Conservation (phyloP, 2,888 invertebrate species). For the Dioctria linearis region DNA sequence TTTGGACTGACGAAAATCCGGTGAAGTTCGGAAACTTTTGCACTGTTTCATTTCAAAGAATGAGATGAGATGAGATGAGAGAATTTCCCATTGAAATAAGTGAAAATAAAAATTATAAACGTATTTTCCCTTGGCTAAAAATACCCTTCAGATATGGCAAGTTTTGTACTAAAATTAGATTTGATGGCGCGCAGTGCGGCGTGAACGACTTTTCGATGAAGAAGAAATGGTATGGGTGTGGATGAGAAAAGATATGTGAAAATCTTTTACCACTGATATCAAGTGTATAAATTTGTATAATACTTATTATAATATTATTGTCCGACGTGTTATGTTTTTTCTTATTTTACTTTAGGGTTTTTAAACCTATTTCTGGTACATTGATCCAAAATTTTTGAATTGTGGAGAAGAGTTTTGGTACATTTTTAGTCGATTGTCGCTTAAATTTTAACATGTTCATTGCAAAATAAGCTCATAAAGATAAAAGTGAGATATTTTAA, state of each 20-base stretch:
- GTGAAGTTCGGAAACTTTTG: slow-evolving; percentile 39
- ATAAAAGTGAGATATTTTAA: no score
- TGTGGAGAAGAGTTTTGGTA: no score
- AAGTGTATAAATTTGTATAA: no score
- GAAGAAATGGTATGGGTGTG: slow-evolving; percentile 4
- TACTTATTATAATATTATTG: no score
- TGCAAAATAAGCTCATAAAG: no score
- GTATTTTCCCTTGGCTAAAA: slow-evolving; percentile 48
- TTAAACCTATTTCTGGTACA: no score
- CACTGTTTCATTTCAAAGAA: slow-evolving; percentile 18
- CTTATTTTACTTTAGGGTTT: no score
- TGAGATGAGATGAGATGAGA: slow-evolving; percentile 37
- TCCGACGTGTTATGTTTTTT: no score
- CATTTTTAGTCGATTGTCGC: no score
- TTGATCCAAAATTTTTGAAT: no score
- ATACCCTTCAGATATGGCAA: slow-evolving; percentile 42
- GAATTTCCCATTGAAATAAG: slow-evolving; percentile 37
- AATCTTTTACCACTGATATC: neutral
- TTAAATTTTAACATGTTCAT: no score
- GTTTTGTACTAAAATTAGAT: slow-evolving; percentile 31
- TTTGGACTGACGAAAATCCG: slow-evolving; percentile 35
- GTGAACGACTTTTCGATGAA: slow-evolving; percentile 83
- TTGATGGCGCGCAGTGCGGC: slow-evolving; percentile 88
- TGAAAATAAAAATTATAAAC: slow-evolving; percentile 4
- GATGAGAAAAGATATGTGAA: neutral